These are phyloP conservation scores for Brachylomia viminalis DNA, from an alignment of 2,888 invertebrate genomes.

Conservation along the genomic window DNA sequence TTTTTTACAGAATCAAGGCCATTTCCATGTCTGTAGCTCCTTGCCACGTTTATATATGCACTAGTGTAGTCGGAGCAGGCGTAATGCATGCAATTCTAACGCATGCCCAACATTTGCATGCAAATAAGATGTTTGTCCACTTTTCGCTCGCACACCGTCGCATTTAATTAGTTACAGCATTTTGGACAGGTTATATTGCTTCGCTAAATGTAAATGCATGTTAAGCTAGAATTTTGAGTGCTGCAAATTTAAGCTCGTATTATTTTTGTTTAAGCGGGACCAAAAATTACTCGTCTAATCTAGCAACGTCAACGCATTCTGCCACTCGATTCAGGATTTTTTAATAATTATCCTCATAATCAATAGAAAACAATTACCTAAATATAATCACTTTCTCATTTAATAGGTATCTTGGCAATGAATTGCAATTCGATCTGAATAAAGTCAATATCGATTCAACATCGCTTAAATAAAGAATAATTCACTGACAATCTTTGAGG, in stretches of 20 bases:
- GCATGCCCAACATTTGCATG: conserved; percentile 72
- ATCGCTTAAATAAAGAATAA: not conserved
- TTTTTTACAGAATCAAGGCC: not conserved
- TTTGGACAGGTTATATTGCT: conserved; percentile 29
- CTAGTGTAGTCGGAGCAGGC: conserved; percentile 27
- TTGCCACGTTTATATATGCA: conserved; percentile 41
- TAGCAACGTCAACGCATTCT: not conserved
- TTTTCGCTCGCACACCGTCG: conserved; percentile 63
- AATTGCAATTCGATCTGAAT: not conserved
- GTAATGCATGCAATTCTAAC: conserved; percentile 66
- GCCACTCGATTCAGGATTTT: not conserved
- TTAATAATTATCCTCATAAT: not conserved
- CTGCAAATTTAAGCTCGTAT: conserved; percentile 8
- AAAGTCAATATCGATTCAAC: not conserved
- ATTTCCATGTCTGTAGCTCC: conserved; percentile 38
- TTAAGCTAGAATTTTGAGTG: conserved; percentile 22
- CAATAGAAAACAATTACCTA: not conserved
- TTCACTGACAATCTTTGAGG: not conserved
- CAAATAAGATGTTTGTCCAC: conserved; percentile 74
- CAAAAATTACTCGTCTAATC: not conserved
- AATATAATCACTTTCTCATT: not conserved
- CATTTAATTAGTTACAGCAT: conserved; percentile 59
- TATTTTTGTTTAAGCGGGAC: not conserved
- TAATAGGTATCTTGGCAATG: not conserved
- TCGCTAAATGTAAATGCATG: conserved; percentile 46